phyloP scores from a whole-genome alignment of 2,113 vertebrate species.

The Prunella fulvescens region DNA sequence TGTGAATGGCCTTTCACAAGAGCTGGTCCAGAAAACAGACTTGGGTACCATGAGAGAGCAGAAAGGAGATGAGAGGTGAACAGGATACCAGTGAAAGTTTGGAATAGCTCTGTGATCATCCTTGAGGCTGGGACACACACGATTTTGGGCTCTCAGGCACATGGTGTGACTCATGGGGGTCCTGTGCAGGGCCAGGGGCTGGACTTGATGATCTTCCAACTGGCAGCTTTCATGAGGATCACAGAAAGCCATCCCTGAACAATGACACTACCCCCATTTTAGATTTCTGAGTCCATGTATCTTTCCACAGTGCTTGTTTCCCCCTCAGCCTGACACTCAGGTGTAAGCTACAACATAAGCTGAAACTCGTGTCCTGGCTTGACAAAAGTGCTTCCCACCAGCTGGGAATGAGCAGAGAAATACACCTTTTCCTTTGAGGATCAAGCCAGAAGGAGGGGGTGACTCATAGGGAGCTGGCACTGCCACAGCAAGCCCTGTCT shows the following conservation, averaged over 20 bases:
- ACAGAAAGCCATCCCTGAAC: background rate
- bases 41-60: background rate
- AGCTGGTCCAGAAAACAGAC: background rate
- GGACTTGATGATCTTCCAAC: background rate
- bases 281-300: background rate
- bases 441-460: background rate
- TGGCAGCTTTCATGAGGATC: background rate
- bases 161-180: background rate
- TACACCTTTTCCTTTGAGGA: background rate
- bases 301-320: background rate
- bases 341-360: background rate
- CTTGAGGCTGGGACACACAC: background rate
- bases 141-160: rapidly evolving
- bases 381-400: background rate
- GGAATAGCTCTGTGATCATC: background rate
- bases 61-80: background rate
- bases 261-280: background rate
- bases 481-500: background rate
- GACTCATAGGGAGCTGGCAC: background rate
- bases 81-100: background rate
- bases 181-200: background rate
- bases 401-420: background rate
- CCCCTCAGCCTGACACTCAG: background rate
- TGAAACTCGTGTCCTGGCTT: background rate
- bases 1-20: background rate